Percentiles rank a stretch among this genome's conserved stretches.
Conservation (phyloP, 2,888 invertebrate genomes). For the Macrophya annulata region DNA sequence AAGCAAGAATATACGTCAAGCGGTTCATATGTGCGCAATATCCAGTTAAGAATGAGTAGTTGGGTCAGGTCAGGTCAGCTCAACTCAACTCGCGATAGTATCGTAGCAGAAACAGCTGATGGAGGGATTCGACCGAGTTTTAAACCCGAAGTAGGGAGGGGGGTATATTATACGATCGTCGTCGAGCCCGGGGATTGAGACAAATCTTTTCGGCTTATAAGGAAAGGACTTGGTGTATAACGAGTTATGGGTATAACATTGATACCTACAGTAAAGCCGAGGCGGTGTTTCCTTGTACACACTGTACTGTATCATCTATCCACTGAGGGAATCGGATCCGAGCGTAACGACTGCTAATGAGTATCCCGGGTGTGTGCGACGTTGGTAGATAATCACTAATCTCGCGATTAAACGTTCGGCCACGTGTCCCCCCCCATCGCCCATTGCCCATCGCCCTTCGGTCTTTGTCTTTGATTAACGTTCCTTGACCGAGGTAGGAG, state of each 20-base stretch:
- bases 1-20: conserved; percentile 38
- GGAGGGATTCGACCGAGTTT: conserved; percentile 33
- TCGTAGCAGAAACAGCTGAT: conserved; percentile 38
- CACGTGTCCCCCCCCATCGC: conserved; percentile 42
- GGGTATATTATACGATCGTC: too few relatives aligned
- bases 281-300: conserved; percentile 4
- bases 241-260: not conserved
- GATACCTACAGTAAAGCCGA: conserved; percentile 1
- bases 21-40: not conserved
- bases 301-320: conserved; percentile 1
- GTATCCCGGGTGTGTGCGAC: conserved; percentile 50
- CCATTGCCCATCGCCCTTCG: conserved; percentile 14
- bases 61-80: conserved; percentile 45
- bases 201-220: not conserved
- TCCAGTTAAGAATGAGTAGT: conserved; percentile 20
- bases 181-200: not conserved
- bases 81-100: conserved; percentile 12
- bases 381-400: conserved; percentile 50
- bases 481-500: conserved; percentile 24
- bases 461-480: conserved; percentile 35
- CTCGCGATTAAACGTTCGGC: conserved; percentile 53
- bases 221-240: not conserved
- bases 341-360: conserved; percentile 53
- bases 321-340: conserved; percentile 38
- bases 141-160: conserved; percentile 2